Base-by-base conservation (phyloP, 2,888 invertebrate species). In the Netelia melanura region DNA sequence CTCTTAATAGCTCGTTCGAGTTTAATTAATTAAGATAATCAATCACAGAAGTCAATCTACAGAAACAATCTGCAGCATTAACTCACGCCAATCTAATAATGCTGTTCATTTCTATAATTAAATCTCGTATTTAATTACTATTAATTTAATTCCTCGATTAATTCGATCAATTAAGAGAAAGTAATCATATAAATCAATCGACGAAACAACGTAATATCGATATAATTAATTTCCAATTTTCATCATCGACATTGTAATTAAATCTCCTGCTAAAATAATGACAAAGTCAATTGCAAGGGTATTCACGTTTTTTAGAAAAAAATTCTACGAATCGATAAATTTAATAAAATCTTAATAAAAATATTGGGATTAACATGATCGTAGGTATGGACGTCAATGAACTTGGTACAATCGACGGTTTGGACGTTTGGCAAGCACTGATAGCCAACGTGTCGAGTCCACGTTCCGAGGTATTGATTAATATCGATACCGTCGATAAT, bases 321-420 rank as follows among this genome's bases (percentile, higher is more conserved):
- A 3, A 48, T 48, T 48, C 11, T 14, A 48, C 14, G 10, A 48
- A 48, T 48, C 14, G 14, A 14, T 48, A 11, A 48, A 48, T 14
- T 48, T 48, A 10, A 48, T 14, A 14, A 14, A 48, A 48, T 48
- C 11, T 48, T 48, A 48, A 48, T 48, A 14, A 48, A 48, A 48
- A 48, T 48, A 48, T 48, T 48, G 14, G 0, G 11, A 3, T 14
- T 48, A 14, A 48, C 11, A 3, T 14, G 8, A 48, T 14, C 52
- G 38, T 10, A 94, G 94, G 94, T 79, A 87, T 94, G 64, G 91
- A 94, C 88, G 88, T 89, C 6, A 89, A 86, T n/a, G 92, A 94
- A 78, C 92, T 96, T 3, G 95, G 95, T 68, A 94, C 94, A 86
- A 95, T 96, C 80, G 96, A 96, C 90, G 95, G 95, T 2, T 88